Evolutionary conservation across 2,113 vertebrate genomes (phyloP).

Genomic region (Sapajus apella): DNA sequence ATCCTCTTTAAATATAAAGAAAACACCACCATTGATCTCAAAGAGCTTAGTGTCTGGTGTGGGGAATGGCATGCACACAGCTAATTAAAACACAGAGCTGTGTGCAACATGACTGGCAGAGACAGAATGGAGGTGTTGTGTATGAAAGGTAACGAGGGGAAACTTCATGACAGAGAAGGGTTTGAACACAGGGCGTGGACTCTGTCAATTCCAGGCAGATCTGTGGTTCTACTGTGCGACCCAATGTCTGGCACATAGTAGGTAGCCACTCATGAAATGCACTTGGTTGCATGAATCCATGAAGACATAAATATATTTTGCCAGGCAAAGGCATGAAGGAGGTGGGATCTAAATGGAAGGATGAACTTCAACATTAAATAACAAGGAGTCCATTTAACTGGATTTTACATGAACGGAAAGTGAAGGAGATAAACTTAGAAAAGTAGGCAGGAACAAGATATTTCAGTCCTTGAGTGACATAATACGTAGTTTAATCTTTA

Average conservation of each 20-base stretch:
- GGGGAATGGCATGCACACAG: background rate
- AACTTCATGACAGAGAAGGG: background rate
- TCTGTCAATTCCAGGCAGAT: background rate
- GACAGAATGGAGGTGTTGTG: background rate
- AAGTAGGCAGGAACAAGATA: background rate
- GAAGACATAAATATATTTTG: background rate
- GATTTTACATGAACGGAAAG: background rate
- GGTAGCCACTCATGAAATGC: background rate
- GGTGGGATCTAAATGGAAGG: background rate
- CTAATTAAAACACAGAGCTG: background rate
- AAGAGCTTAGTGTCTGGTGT: background rate
- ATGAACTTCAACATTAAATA: background rate
- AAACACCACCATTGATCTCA: background rate
- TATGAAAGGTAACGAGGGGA: background rate
- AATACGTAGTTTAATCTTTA: background rate
- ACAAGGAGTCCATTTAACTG: background rate
- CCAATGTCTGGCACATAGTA: background rate
- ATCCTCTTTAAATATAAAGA: background rate
- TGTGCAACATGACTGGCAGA: background rate
- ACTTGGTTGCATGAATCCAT: background rate
- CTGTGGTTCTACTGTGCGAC: background rate
- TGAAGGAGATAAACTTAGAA: background rate
- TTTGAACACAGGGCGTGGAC: background rate
- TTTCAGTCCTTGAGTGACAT: background rate
- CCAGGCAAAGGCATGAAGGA: background rate